Conservation (phyloP, 2,797 vertebrate genomes). For the Crypturellus tataupa region DNA sequence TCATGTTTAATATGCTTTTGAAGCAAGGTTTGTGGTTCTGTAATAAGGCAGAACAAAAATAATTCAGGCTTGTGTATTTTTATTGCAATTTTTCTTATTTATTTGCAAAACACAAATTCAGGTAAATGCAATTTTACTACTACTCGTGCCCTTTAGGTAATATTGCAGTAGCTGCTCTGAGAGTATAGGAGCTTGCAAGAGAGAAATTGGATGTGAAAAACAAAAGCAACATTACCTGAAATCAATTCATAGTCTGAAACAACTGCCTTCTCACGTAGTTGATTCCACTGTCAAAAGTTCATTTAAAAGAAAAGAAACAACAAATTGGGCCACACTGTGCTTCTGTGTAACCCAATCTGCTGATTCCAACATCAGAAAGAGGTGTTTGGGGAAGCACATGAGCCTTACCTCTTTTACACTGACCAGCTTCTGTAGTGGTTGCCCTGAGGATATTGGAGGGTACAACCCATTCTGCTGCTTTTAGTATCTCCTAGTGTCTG, state of each 20-base stretch:
- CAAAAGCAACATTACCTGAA: background rate
- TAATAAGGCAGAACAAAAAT: background rate
- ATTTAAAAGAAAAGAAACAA: background rate
- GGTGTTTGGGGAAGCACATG: background rate
- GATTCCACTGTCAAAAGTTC: background rate
- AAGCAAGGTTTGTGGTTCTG: background rate
- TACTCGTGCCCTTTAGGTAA: background rate
- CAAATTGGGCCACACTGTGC: background rate
- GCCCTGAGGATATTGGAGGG: background rate
- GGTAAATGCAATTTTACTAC: background rate
- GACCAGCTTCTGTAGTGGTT: background rate
- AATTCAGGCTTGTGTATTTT: background rate
- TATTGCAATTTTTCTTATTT: background rate
- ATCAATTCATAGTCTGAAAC: constrained; percentile 2
- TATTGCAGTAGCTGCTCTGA: background rate
- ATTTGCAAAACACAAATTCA: background rate
- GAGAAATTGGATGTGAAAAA: background rate
- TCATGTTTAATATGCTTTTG: background rate
- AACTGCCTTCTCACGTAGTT: background rate
- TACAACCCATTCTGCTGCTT: background rate
- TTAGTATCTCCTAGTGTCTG: background rate
- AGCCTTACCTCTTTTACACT: background rate
- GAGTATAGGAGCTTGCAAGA: background rate
- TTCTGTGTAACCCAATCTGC: background rate
- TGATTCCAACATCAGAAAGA: background rate